These are phyloP conservation scores for Boulengeromyrus knoepffleri DNA, from an alignment of 2,113 vertebrate genomes.

Conservation along the genomic window DNA sequence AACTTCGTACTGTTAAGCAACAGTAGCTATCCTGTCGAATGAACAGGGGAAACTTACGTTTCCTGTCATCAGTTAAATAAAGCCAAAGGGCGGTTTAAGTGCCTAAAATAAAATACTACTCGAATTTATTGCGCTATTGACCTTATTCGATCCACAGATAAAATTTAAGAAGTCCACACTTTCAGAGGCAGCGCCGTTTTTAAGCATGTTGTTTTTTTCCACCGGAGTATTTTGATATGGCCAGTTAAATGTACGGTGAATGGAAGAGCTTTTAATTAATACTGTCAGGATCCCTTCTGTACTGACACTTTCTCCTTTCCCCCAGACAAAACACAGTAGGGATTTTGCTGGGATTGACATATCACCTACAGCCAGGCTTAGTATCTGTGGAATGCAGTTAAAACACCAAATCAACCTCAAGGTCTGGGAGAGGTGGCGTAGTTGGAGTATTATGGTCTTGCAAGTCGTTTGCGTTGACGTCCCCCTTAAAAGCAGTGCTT, in stretches of 20 bases:
- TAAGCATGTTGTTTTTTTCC: background rate
- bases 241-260: background rate
- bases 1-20: background rate
- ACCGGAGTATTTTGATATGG: background rate
- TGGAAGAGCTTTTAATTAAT: background rate
- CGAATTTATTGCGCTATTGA: background rate
- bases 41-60: background rate
- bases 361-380: background rate
- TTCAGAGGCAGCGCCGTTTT: background rate
- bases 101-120: background rate
- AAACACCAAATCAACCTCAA: background rate
- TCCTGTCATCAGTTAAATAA: background rate
- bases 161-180: background rate
- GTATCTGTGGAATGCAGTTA: background rate
- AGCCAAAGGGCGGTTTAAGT: background rate
- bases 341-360: background rate
- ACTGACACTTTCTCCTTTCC: background rate
- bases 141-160: background rate
- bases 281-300: background rate
- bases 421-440: background rate
- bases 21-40: background rate
- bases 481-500: background rate
- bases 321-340: background rate
- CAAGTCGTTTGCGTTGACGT: background rate
- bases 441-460: background rate